phyloP scores from a whole-genome alignment of 2,797 vertebrate species.

The Odontamblyopus lacepedii region DNA sequence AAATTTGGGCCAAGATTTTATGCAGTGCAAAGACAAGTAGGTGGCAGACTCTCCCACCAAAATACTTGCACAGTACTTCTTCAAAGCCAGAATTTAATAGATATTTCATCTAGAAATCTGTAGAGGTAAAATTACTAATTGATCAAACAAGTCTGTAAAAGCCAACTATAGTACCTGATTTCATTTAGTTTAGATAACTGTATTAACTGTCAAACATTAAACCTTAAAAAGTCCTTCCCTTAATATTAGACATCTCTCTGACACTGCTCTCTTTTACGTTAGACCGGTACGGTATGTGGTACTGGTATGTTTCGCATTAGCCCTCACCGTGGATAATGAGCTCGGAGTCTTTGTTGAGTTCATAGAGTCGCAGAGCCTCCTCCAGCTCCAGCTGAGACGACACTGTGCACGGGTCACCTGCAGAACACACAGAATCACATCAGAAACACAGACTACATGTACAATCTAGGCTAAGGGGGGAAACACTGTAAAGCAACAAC shows the following conservation, averaged over 20 bases:
- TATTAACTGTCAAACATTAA: neutral
- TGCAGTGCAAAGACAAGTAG: too few species aligned
- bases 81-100: too few species aligned
- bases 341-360: constrained; percentile 98
- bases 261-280: neutral
- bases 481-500: too few species aligned
- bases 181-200: neutral
- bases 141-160: neutral
- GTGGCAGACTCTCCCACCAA: too few species aligned
- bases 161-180: neutral
- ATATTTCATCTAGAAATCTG: neutral
- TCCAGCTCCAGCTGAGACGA: constrained; percentile 98
- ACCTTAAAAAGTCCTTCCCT: neutral
- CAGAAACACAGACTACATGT: neutral
- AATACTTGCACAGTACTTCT: too few species aligned
- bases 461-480: too few species aligned
- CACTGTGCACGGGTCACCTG: constrained; percentile 97
- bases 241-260: neutral
- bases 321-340: constrained; percentile 93
- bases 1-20: too few species aligned
- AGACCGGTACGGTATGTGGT: too few species aligned
- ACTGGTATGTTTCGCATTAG: neutral
- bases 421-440: constrained; percentile 21
- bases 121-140: neutral
- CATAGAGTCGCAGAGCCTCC: constrained; percentile 95